A percentile compares a stretch with the other conserved stretches of the same genome.
Conservation (phyloP, 2,113 vertebrate species). For the Melanerpes formicivorus region DNA sequence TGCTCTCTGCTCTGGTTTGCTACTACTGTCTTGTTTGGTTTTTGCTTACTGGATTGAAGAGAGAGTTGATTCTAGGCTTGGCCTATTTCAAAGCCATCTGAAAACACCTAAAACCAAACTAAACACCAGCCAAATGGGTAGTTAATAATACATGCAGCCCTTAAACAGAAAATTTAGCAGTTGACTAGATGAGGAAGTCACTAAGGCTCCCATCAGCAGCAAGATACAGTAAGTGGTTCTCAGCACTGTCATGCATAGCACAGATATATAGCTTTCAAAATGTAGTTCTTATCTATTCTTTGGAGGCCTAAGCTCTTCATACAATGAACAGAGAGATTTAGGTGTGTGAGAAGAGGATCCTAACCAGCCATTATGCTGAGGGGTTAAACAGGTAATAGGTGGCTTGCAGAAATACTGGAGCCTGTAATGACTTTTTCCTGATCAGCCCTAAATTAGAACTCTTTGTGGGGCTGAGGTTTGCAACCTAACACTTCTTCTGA, state of each 20-base stretch:
- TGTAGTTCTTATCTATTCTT: background rate
- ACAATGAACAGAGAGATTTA: background rate
- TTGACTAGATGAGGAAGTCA: background rate
- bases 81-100: conserved; percentile 23
- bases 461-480: background rate
- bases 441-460: background rate
- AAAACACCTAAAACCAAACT: conserved; percentile 10
- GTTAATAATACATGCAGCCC: conserved; percentile 47
- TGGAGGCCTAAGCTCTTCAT: background rate
- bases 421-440: background rate
- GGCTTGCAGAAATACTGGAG: background rate
- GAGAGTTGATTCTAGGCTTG: background rate
- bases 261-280: background rate
- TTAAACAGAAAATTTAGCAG: conserved; percentile 50
- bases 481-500: background rate
- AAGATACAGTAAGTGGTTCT: background rate
- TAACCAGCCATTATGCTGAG: background rate
- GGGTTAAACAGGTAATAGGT: background rate
- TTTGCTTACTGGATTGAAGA: conserved; percentile 21
- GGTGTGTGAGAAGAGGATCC: background rate
- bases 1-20: background rate
- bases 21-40: background rate
- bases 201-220: background rate
- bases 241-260: background rate
- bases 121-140: conserved; percentile 1